Evolutionary conservation across 2,797 vertebrate genomes (phyloP).

Genomic region (Argya squamiceps): DNA sequence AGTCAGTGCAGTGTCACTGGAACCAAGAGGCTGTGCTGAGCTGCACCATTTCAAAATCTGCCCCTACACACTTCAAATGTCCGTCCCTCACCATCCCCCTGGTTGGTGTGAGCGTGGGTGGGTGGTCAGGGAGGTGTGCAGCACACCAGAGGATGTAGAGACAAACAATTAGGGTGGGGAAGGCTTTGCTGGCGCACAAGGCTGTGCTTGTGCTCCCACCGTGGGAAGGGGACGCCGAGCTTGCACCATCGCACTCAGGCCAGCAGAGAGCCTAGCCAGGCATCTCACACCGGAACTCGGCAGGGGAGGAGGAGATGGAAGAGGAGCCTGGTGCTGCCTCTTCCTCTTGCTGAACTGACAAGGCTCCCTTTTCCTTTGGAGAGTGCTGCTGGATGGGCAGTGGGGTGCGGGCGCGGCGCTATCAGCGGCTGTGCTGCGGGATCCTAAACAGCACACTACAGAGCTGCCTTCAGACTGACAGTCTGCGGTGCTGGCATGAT

Average conservation of each 20-base stretch:
- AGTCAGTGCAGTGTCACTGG: not conserved
- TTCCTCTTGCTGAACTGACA: not conserved
- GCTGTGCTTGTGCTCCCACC: rapidly evolving
- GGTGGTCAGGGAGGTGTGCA: not conserved
- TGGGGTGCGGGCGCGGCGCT: rapidly evolving
- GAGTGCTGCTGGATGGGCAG: not conserved
- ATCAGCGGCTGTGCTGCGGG: rapidly evolving
- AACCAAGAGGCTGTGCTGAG: not conserved
- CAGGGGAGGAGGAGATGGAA: not conserved
- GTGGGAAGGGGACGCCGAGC: rapidly evolving
- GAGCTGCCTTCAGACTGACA: not conserved
- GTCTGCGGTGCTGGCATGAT: rapidly evolving
- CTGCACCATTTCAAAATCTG: rapidly evolving
- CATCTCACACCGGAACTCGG: rapidly evolving
- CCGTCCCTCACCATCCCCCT: rapidly evolving
- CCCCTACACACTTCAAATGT: rapidly evolving
- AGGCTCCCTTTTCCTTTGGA: not conserved
- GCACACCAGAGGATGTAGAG: not conserved
- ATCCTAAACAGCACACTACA: not conserved
- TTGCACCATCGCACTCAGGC: rapidly evolving
- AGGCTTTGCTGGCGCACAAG: rapidly evolving
- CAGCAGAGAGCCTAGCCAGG: not conserved
- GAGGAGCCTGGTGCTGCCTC: not conserved
- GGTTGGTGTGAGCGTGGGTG: rapidly evolving
- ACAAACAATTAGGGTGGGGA: rapidly evolving